Percentiles rank a stretch among this genome's conserved stretches.
Evolutionary conservation across 2,888 invertebrate species (phyloP).

Genomic region (Andrena haemorrhoa): DNA sequence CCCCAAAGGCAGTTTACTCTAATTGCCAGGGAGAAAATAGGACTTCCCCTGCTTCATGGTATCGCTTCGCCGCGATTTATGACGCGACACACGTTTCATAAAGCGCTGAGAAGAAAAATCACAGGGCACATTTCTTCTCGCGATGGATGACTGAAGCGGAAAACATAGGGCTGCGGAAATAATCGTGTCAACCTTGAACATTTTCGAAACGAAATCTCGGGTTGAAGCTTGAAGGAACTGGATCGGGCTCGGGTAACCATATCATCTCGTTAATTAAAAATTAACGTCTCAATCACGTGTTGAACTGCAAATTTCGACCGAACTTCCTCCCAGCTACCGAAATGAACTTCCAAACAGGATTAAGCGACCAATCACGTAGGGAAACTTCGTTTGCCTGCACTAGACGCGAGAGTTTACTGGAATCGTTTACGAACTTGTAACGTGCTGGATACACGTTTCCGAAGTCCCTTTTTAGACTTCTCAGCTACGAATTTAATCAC

Average conservation of each 20-base stretch:
- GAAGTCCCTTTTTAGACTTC: neutral
- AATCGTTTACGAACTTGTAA: slow-evolving; percentile 11
- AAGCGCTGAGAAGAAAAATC: slow-evolving; percentile 9
- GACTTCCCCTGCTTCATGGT: neutral
- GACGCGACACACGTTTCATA: slow-evolving; percentile 10
- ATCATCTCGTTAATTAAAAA: slow-evolving; percentile 17
- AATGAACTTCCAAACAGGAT: slow-evolving; percentile 32
- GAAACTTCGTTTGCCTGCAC: slow-evolving; percentile 19
- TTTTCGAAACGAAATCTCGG: no score
- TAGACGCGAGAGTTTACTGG: slow-evolving; percentile 8
- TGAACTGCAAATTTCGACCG: slow-evolving; percentile 8
- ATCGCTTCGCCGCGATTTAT: slow-evolving; percentile 17
- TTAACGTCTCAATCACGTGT: neutral
- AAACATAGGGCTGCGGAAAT: neutral
- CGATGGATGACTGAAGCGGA: neutral
- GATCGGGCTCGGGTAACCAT: neutral
- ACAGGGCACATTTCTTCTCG: neutral
- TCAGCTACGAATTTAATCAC: neutral
- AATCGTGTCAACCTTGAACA: neutral
- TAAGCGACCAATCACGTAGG: slow-evolving; percentile 35
- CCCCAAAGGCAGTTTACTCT: slow-evolving; percentile 3
- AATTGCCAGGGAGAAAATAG: slow-evolving; percentile 15
- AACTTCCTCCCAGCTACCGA: slow-evolving; percentile 4
- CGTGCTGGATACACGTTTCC: neutral
- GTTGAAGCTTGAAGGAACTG: neutral